Percentiles rank a stretch among this genome's conserved stretches.
phyloP scores from a whole-genome alignment of 2,888 invertebrate genomes.

The Tortrix viridana region DNA sequence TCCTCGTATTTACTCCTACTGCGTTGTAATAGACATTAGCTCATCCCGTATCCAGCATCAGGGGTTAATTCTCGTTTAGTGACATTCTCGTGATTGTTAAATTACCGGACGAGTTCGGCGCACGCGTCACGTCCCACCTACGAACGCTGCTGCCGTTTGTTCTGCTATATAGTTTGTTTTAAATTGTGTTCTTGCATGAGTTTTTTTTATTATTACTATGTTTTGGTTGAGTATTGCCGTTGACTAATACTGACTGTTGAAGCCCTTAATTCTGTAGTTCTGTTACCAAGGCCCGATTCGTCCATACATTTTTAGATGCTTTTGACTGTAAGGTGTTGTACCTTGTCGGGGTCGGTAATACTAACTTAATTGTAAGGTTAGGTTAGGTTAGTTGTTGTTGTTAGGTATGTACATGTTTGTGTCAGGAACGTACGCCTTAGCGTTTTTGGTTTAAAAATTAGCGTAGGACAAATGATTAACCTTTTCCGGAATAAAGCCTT shows the following conservation, averaged over 20 bases:
- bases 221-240: neutral
- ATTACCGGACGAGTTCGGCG: conserved; percentile 74
- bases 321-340: too few relatives aligned
- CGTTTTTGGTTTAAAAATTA: neutral
- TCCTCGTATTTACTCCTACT: conserved; percentile 15
- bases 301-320: too few relatives aligned
- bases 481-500: conserved; percentile 14
- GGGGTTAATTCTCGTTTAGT: conserved; percentile 56
- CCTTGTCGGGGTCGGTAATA: too few relatives aligned
- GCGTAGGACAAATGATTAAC: conserved; percentile 11
- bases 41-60: conserved; percentile 52
- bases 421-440: too few relatives aligned
- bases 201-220: neutral
- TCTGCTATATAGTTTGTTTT: conserved; percentile 14
- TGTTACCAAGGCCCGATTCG: too few relatives aligned
- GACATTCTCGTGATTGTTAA: conserved; percentile 67
- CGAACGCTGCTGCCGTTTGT: conserved; percentile 36
- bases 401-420: too few relatives aligned
- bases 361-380: too few relatives aligned
- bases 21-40: conserved; percentile 41
- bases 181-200: conserved; percentile 4
- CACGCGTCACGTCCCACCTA: conserved; percentile 63
- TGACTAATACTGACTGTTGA: too few relatives aligned
- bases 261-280: too few relatives aligned
- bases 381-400: too few relatives aligned